phyloP scores from a whole-genome alignment of 1,140 invertebrate species.

The Drosophila azteca region DNA sequence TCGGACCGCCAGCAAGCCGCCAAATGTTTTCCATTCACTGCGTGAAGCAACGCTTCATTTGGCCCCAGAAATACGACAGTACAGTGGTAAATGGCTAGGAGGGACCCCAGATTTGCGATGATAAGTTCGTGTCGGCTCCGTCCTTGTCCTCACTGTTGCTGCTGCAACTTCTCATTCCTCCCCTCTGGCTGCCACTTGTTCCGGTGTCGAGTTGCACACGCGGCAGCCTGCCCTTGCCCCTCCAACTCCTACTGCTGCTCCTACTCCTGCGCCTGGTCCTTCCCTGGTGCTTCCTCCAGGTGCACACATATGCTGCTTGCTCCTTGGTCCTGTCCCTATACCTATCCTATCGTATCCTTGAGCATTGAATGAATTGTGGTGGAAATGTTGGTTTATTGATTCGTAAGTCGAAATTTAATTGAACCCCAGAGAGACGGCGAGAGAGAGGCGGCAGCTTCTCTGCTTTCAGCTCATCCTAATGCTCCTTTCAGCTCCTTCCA shows the following conservation, averaged over 20 bases:
- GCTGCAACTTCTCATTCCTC: neutral
- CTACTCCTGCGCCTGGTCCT: conserved; percentile 7
- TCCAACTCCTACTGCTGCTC: conserved; percentile 3
- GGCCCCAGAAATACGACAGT: neutral
- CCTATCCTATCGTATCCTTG: conserved; percentile 3
- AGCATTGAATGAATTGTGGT: conserved; percentile 68
- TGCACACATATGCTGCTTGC: conserved; percentile 51
- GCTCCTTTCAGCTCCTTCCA: neutral
- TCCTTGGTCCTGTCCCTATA: neutral
- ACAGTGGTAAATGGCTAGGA: conserved; percentile 6
- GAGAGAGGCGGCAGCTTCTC: neutral
- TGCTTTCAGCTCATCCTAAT: neutral
- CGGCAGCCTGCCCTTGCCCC: conserved; percentile 9
- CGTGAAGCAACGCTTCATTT: conserved; percentile 44
- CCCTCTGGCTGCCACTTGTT: conserved; percentile 67
- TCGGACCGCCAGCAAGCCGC: conserved; percentile 44
- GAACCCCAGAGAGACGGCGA: conserved; percentile 30
- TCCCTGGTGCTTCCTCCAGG: conserved; percentile 41
- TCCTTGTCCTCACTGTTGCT: too few relatives aligned
- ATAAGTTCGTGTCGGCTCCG: neutral
- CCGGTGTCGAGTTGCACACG: conserved; percentile 78
- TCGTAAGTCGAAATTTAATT: conserved; percentile 81
- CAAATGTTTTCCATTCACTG: conserved; percentile 47
- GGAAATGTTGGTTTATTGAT: conserved; percentile 79
- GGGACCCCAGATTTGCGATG: neutral